Percentiles rank a stretch among this genome's conserved stretches.
Evolutionary conservation across 2,113 vertebrate species (phyloP).

Genomic region (Xenopus tropicalis): UCB_Xtro_10.0 CM004449.2:48148001-48148500

Average conservation of each 20-base stretch:
- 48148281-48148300: constrained; percentile 5
- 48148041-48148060: too few relatives aligned
- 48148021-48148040: too few relatives aligned
- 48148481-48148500: too few relatives aligned
- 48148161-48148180: constrained; percentile 1
- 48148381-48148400: constrained; percentile 23
- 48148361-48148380: constrained; percentile 9
- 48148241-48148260: constrained; percentile 12
- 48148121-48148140: neutral
- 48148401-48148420: neutral
- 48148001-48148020: too few relatives aligned
- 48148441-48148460: too few relatives aligned
- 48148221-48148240: constrained; percentile 17
- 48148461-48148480: too few relatives aligned
- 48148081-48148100: constrained; percentile 1
- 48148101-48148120: neutral
- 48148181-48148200: constrained; percentile 4
- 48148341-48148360: neutral
- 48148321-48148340: neutral
- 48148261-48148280: constrained; percentile 8
- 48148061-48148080: neutral
- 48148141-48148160: constrained; percentile 11
- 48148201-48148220: constrained; percentile 14
- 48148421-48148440: too few relatives aligned
- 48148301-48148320: constrained; percentile 9